phyloP scores from a whole-genome alignment of 1,140 invertebrate species.

The Bacillus rossius region DNA sequence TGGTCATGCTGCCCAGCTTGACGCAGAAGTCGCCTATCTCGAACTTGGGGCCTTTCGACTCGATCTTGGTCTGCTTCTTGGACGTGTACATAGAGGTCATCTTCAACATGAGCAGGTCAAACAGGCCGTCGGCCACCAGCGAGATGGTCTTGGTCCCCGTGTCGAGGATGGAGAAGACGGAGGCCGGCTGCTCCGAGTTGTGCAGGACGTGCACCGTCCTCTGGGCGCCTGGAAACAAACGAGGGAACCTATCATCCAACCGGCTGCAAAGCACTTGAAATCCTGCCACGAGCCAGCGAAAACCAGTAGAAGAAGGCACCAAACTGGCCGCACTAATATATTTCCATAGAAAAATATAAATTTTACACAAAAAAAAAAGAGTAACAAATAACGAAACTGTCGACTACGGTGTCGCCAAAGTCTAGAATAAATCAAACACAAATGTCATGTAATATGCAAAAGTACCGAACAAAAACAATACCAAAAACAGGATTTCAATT shows the following conservation, averaged over 20 bases:
- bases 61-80: conserved; percentile 80
- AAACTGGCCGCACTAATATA: too few relatives aligned
- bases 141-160: conserved; percentile 78
- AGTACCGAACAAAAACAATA: too few relatives aligned
- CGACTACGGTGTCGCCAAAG: too few relatives aligned
- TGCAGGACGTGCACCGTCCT: conserved; percentile 86
- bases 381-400: too few relatives aligned
- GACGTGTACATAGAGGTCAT: conserved; percentile 80
- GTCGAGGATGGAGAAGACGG: conserved; percentile 89
- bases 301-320: too few relatives aligned
- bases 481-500: too few relatives aligned
- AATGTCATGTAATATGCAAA: too few relatives aligned
- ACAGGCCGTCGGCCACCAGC: conserved; percentile 83
- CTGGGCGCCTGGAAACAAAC: conserved; percentile 45
- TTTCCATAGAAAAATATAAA: too few relatives aligned
- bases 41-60: conserved; percentile 88
- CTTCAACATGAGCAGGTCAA: conserved; percentile 88
- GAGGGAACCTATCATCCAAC: neutral
- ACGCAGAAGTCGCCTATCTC: conserved; percentile 92
- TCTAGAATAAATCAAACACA: too few relatives aligned
- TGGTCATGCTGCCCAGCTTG: conserved; percentile 88
- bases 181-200: conserved; percentile 92
- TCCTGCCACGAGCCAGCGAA: too few relatives aligned
- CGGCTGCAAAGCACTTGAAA: too few relatives aligned
- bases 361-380: too few relatives aligned